A percentile compares a stretch with the other conserved stretches of the same genome.
These are phyloP conservation scores for Alosa alosa DNA, from an alignment of 2,113 vertebrate species.

Conservation along the genomic window DNA sequence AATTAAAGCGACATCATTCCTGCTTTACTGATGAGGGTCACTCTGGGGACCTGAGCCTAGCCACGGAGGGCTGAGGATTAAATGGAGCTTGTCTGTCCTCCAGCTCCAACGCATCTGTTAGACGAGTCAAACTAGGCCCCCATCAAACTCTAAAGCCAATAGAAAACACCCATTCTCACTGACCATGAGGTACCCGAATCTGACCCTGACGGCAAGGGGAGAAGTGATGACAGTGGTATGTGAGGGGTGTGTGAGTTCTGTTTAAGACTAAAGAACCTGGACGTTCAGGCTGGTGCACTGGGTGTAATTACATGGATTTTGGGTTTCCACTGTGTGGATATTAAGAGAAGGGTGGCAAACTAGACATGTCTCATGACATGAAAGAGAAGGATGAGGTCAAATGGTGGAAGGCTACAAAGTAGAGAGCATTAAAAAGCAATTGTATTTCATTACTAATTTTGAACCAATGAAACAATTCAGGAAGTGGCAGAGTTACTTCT, in stretches of 20 bases:
- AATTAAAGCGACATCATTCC: not conserved
- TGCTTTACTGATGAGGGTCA: not conserved
- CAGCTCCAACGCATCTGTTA: conserved; percentile 3
- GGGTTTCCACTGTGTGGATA: not conserved
- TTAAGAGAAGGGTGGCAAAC: not conserved
- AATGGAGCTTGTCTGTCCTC: conserved; percentile 2
- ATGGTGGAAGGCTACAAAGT: not conserved
- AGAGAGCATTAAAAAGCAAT: not conserved
- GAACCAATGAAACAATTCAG: not conserved
- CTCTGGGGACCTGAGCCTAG: not conserved
- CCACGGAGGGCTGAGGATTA: not conserved
- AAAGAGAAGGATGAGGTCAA: not conserved
- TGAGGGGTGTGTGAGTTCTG: not conserved
- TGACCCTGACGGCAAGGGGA: not conserved
- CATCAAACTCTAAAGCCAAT: not conserved
- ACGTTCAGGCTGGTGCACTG: not conserved
- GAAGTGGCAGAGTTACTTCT: not conserved
- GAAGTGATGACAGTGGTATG: not conserved
- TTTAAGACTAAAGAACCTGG: not conserved
- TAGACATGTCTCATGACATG: not conserved
- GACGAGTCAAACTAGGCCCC: not conserved
- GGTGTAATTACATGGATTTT: not conserved
- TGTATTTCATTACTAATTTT: not conserved
- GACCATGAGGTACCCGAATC: not conserved
- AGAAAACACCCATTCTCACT: not conserved